Percentiles rank a stretch among this genome's conserved stretches.
phyloP scores from a whole-genome alignment of 2,113 vertebrate species.

The Tympanuchus pallidicinctus region DNA sequence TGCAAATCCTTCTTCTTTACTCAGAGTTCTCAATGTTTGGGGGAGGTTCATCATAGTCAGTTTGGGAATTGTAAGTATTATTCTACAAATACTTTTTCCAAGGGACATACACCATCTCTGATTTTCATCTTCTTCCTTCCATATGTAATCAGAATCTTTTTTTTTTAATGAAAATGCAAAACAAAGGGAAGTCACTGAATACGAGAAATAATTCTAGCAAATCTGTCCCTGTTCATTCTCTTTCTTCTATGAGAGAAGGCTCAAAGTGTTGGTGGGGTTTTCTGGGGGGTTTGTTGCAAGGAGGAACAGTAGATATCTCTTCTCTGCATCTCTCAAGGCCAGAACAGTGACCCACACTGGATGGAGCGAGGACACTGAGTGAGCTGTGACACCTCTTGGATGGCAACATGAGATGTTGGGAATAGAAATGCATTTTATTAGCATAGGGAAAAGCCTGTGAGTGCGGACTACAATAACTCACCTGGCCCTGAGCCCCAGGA shows the following conservation, averaged over 20 bases:
- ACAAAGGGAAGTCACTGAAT: neutral
- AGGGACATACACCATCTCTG: neutral
- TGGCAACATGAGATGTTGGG: neutral
- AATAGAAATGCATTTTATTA: neutral
- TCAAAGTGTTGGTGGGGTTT: neutral
- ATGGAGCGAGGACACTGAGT: neutral
- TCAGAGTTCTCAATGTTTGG: neutral
- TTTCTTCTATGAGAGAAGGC: neutral
- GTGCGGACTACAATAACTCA: conserved; percentile 24
- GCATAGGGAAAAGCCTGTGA: neutral
- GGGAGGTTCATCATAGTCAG: neutral
- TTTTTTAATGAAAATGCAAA: neutral
- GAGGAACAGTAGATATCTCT: neutral
- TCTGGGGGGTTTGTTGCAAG: too few relatives aligned
- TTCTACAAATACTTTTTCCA: neutral
- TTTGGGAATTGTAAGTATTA: neutral
- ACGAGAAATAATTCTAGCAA: neutral
- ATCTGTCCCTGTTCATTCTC: neutral
- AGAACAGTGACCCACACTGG: neutral
- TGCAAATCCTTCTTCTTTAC: neutral
- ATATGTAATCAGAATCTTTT: neutral
- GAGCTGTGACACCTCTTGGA: neutral
- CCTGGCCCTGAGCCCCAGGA: conserved; percentile 4
- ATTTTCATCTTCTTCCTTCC: neutral
- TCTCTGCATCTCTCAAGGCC: neutral